Evolutionary conservation across 1,140 invertebrate genomes (phyloP).

Genomic region (Homarus americanus): DNA sequence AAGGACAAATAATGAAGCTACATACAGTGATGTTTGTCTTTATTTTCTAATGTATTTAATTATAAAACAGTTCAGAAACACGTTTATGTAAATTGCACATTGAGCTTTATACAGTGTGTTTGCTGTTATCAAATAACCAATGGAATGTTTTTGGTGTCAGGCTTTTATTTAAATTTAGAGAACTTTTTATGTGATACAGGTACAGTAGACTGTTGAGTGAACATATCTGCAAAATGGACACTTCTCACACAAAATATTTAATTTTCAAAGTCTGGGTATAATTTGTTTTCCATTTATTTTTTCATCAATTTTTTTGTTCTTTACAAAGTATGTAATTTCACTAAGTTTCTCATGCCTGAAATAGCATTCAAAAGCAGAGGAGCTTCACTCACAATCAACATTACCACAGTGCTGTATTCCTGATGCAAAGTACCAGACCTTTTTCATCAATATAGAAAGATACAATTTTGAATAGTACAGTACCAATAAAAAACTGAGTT

Average conservation of each 20-base stretch:
- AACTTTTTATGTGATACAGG: not conserved
- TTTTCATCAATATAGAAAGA: not conserved
- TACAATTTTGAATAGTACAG: not conserved
- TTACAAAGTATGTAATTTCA: not conserved
- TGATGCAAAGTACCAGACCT: not conserved
- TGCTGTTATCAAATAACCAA: slow-evolving; percentile 37
- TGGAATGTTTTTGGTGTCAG: slow-evolving; percentile 49
- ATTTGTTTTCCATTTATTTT: too few relatives aligned
- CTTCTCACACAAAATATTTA: too few relatives aligned
- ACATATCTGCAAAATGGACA: not conserved
- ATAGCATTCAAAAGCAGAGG: not conserved
- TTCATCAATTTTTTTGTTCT: too few relatives aligned
- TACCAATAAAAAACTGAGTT: not conserved
- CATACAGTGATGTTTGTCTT: slow-evolving; percentile 45
- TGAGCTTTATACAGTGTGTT: slow-evolving; percentile 69
- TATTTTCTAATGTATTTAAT: slow-evolving; percentile 70
- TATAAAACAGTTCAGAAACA: slow-evolving; percentile 70
- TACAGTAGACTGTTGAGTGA: not conserved
- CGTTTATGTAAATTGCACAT: slow-evolving; percentile 66
- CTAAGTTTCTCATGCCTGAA: not conserved
- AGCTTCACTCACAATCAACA: not conserved
- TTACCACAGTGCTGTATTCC: too few relatives aligned
- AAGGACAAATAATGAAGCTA: not conserved
- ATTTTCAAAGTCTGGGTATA: too few relatives aligned
- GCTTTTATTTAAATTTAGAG: not conserved